Conservation (phyloP, 2,113 vertebrate genomes). For the Boulengeromyrus knoepffleri region DNA sequence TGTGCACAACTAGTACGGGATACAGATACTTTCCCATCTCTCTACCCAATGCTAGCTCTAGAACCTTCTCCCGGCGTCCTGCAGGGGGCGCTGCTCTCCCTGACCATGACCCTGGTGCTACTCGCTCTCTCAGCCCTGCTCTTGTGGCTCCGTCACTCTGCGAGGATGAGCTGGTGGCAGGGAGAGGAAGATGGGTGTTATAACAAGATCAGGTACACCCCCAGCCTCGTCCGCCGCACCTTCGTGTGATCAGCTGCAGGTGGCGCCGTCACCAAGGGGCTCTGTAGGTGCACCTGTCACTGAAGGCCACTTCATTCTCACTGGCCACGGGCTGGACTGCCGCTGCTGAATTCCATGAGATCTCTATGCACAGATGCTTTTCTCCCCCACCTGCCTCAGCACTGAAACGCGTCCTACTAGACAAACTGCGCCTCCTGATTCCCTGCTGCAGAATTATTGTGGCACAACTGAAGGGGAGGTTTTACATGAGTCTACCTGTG, state of each 20-base stretch:
- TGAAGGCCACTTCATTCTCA: neutral
- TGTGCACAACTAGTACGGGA: neutral
- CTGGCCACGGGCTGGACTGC: neutral
- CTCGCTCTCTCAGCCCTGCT: slow-evolving; percentile 55
- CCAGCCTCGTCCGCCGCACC: slow-evolving; percentile 56
- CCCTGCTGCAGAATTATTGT: neutral
- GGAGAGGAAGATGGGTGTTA: slow-evolving; percentile 46
- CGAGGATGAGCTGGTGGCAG: slow-evolving; percentile 42
- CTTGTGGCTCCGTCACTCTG: slow-evolving; percentile 61
- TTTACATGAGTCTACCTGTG: neutral
- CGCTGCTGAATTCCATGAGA: neutral
- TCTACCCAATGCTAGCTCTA: slow-evolving; percentile 33
- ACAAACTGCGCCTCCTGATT: neutral
- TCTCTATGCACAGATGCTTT: neutral
- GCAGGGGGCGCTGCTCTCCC: slow-evolving; percentile 56
- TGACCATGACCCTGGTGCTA: slow-evolving; percentile 62
- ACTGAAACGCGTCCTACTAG: neutral
- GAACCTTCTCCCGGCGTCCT: slow-evolving; percentile 49
- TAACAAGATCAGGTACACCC: slow-evolving; percentile 57
- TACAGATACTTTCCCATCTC: neutral
- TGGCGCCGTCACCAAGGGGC: too few species aligned
- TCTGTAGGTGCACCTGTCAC: neutral
- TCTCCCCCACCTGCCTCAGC: neutral
- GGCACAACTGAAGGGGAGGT: neutral
- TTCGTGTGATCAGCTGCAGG: slow-evolving; percentile 52